Conservation (phyloP, 2,113 vertebrate species). For the Xiphorhynchus elegans region DNA sequence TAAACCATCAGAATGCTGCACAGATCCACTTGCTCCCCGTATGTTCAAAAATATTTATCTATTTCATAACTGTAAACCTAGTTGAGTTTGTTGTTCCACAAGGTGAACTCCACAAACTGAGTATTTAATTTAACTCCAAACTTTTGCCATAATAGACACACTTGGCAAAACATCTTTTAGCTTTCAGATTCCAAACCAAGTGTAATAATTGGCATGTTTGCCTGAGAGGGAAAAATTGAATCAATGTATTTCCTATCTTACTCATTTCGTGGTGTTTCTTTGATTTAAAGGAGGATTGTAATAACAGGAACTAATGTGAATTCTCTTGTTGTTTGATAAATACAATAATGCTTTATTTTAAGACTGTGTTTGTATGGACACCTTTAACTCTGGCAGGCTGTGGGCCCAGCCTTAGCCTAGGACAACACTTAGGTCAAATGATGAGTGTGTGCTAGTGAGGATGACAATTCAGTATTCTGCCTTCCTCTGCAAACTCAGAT, state of each 20-base stretch:
- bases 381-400: neutral
- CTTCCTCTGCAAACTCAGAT: neutral
- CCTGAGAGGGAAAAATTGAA: neutral
- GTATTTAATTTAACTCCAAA: neutral
- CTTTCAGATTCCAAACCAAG: neutral
- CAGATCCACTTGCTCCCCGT: neutral
- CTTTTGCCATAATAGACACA: neutral
- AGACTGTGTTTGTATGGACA: neutral
- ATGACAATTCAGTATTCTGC: neutral
- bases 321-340: neutral
- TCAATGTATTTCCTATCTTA: neutral
- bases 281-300: neutral
- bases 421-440: neutral
- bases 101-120: neutral
- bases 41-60: neutral
- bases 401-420: neutral
- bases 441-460: neutral
- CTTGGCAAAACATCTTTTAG: neutral
- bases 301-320: neutral
- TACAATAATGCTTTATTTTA: neutral
- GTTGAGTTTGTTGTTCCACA: neutral
- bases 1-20: neutral
- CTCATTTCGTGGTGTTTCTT: neutral
- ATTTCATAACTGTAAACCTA: neutral
- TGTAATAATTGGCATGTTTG: neutral